Base-by-base conservation (phyloP, 2,113 vertebrate genomes). In the Platycercus adscitus region DNA sequence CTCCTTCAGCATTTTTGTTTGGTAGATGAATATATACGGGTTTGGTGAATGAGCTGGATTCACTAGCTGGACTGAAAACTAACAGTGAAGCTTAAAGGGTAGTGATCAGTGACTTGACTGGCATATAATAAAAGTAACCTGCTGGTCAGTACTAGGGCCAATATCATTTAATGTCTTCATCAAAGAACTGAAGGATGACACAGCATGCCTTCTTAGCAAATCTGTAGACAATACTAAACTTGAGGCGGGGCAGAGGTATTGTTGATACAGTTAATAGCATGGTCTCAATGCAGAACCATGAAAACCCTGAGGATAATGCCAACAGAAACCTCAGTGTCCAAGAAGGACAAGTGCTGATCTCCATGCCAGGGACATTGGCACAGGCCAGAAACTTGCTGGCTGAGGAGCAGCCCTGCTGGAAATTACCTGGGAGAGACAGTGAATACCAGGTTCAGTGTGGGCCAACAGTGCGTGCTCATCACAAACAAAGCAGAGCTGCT, bases 361-460 rank as follows among this genome's bases (percentile, higher is more conserved):
- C 76, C 0, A 0, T 56, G 47, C 43, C 76, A 73, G 37, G 43
- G 47, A 66, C 12, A 6, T 24, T 16, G 44, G 77, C 29, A 47
- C 18, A 61, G 60, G 73, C 13, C n/a, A 61, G 60, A 35, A 89
- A 80, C n/a, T 68, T 35, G 19, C 44, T 91, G 71, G 72, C 35
- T 76, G 68, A 86, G 49, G 31, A 78, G 64, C 15, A 61, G 53
- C 12, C 29, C 33, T 9, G 21, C 33, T 81, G 73, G 33, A 78
- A 73, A 19, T 43, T 50, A 33, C 17, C 41, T 70, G 23, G 13
- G 50, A 65, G 31, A 43, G 70, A n/a, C 0, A 0, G 23, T 7
- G 39, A 50, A 20, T 61, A 50, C 70, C 79, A 90, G 71, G 56
- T 41, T 78, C 44, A 49, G 2, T 2, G 35, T 3, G 46, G 87